phyloP scores from a whole-genome alignment of 2,797 vertebrate genomes.

The Schizopygopsis malacanthus region DNA sequence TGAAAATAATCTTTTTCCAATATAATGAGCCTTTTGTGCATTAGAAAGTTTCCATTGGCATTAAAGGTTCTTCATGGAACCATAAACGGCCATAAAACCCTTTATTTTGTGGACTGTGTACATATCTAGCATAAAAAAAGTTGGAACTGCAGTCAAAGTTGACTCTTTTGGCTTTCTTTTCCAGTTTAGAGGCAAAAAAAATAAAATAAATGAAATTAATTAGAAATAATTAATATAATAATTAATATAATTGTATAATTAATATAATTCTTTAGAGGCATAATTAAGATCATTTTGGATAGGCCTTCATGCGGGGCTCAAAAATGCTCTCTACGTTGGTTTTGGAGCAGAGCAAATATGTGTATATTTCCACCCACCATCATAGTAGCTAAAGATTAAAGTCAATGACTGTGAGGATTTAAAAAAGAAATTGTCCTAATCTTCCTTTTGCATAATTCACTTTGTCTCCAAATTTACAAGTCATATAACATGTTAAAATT shows the following conservation, averaged over 20 bases:
- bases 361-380: neutral
- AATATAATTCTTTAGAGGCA: neutral
- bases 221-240: neutral
- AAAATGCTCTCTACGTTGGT: neutral
- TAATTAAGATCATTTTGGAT: neutral
- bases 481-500: neutral
- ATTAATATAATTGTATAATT: neutral
- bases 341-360: slow-evolving; percentile 15
- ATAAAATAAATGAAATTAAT: neutral
- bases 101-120: neutral
- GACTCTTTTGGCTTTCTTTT: neutral
- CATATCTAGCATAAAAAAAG: neutral
- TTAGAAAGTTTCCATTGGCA: neutral
- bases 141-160: neutral
- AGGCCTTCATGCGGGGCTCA: neutral
- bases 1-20: neutral
- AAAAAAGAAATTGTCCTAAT: neutral
- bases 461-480: neutral
- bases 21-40: neutral
- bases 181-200: neutral
- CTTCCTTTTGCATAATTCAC: neutral
- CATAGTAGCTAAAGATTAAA: slow-evolving; percentile 6
- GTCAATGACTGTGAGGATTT: neutral
- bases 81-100: neutral
- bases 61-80: neutral